Conservation (phyloP, 2,113 vertebrate species). For the Chloebia gouldiae region DNA sequence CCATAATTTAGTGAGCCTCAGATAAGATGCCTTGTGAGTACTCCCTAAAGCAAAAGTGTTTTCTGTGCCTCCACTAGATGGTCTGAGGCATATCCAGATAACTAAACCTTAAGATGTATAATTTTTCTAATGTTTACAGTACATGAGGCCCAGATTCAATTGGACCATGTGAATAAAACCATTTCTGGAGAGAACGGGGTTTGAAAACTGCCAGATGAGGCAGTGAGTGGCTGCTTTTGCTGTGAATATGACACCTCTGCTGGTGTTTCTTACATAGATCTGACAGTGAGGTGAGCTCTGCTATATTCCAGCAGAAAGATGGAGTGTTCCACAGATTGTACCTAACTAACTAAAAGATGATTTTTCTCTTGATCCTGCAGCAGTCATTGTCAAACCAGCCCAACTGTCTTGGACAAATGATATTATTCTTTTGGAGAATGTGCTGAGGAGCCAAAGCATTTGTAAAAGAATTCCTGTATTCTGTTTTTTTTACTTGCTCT, state of each 20-base stretch:
- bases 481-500: not conserved
- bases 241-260: not conserved
- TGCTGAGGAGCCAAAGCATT: not conserved
- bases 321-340: not conserved
- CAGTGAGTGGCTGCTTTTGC: not conserved
- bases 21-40: not conserved
- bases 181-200: not conserved
- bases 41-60: not conserved
- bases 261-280: not conserved
- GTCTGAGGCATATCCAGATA: not conserved
- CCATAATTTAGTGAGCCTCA: not conserved
- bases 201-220: not conserved
- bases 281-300: not conserved
- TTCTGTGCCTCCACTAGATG: not conserved
- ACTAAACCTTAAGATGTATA: rapidly evolving
- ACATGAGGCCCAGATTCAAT: not conserved
- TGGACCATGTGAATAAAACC: not conserved
- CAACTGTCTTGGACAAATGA: not conserved
- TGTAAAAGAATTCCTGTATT: not conserved
- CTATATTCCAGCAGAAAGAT: not conserved
- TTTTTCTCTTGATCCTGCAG: not conserved
- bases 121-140: not conserved
- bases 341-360: not conserved
- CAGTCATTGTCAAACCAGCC: not conserved
- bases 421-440: not conserved